Conservation (phyloP, 2,797 vertebrate species). For the Gallinago solitaria region DNA sequence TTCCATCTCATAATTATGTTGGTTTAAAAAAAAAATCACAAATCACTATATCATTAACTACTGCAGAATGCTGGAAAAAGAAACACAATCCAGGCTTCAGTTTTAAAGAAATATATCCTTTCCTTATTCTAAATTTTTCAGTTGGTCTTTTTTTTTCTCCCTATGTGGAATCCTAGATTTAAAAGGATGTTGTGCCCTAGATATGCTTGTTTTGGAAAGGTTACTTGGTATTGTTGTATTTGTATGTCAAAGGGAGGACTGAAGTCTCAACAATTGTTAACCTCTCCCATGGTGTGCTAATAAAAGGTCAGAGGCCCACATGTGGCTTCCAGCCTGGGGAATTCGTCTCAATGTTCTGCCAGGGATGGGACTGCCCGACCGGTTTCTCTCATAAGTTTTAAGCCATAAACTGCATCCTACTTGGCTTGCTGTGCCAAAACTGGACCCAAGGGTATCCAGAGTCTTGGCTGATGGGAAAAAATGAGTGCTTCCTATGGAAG, state of each 20-base stretch:
- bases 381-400: conserved; percentile 81
- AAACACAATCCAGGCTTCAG: background rate
- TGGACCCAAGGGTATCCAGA: conserved; percentile 83
- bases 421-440: conserved; percentile 83
- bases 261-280: conserved; percentile 66
- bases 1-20: background rate
- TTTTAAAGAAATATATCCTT: background rate
- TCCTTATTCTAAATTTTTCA: background rate
- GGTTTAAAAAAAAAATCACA: background rate
- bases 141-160: rapidly evolving
- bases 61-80: background rate
- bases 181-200: conserved; percentile 21
- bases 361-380: conserved; percentile 76
- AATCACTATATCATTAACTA: background rate
- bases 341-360: conserved; percentile 78
- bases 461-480: conserved; percentile 85
- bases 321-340: conserved; percentile 77
- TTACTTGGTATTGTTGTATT: conserved; percentile 66
- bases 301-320: conserved; percentile 78
- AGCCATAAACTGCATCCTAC: conserved; percentile 93
- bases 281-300: conserved; percentile 80
- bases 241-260: conserved; percentile 71
- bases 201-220: conserved; percentile 53
- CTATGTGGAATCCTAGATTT: background rate
- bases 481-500: conserved; percentile 85